phyloP scores from a whole-genome alignment of 2,797 vertebrate species.

The Hipposideros larvatus region DNA sequence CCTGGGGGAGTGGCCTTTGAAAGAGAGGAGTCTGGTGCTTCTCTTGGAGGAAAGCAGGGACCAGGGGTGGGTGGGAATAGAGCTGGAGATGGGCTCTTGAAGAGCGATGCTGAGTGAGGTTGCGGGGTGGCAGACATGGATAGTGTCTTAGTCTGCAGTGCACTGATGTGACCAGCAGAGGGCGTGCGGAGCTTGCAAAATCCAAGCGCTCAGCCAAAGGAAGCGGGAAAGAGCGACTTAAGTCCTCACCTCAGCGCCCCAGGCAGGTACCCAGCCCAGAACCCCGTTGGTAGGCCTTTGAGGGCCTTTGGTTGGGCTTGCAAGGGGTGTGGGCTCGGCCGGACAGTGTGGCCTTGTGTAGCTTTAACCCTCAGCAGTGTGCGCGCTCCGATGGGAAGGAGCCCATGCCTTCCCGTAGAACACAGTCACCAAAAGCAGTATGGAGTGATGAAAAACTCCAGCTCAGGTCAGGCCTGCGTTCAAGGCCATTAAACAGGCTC shows the following conservation, averaged over 20 bases:
- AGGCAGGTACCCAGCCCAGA: not conserved
- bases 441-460: not conserved
- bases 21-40: not conserved
- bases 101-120: fast-evolving
- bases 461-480: not conserved
- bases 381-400: not conserved
- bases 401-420: not conserved
- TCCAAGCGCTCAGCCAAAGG: fast-evolving
- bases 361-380: not conserved
- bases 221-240: not conserved
- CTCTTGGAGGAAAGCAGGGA: too few relatives aligned
- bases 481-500: not conserved
- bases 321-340: not conserved
- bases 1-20: not conserved
- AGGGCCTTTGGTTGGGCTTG: not conserved
- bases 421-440: not conserved
- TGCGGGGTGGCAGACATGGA: not conserved
- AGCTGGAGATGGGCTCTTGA: not conserved
- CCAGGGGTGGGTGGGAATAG: fast-evolving
- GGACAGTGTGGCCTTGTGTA: not conserved
- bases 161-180: conserved; percentile 78
- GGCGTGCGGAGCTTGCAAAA: conserved; percentile 71
- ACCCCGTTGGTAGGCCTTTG: not conserved
- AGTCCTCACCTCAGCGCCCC: not conserved
- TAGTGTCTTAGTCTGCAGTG: not conserved